These are phyloP conservation scores for Oplegnathus fasciatus DNA, from an alignment of 2,113 vertebrate species.

Conservation along the genomic window DNA sequence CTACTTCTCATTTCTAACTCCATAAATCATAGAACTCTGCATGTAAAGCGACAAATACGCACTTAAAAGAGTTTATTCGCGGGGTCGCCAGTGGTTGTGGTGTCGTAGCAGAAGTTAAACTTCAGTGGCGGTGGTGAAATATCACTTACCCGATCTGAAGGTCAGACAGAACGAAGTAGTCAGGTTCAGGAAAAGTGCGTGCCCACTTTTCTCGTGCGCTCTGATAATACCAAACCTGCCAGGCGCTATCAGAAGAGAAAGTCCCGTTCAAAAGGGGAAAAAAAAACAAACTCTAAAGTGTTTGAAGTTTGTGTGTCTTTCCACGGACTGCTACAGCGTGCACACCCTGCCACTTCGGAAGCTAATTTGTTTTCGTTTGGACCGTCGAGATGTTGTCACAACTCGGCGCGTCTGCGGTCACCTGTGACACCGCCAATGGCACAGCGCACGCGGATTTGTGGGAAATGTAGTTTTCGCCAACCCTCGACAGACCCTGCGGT, in stretches of 20 bases:
- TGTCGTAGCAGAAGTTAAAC: background rate
- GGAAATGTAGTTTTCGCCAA: slow-evolving; percentile 74
- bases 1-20: background rate
- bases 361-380: slow-evolving; percentile 80
- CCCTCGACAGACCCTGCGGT: background rate
- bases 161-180: slow-evolving; percentile 83
- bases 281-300: slow-evolving; percentile 4
- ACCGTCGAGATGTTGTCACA: slow-evolving; percentile 77
- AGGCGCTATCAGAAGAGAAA: background rate
- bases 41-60: background rate
- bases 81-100: background rate
- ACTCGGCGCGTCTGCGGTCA: slow-evolving; percentile 79
- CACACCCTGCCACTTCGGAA: slow-evolving; percentile 17
- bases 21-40: background rate
- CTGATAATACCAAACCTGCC: slow-evolving; percentile 16
- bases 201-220: slow-evolving; percentile 41
- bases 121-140: slow-evolving; percentile 48
- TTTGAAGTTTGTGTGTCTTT: slow-evolving; percentile 25
- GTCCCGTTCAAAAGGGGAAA: background rate
- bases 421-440: slow-evolving; percentile 84
- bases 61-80: background rate
- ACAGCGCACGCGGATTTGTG: slow-evolving; percentile 36
- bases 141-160: slow-evolving; percentile 87
- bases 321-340: slow-evolving; percentile 33
- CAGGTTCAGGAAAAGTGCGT: slow-evolving; percentile 69